Base-by-base conservation (phyloP, 2,797 vertebrate genomes). In the Ctenopoma multispine region DNA sequence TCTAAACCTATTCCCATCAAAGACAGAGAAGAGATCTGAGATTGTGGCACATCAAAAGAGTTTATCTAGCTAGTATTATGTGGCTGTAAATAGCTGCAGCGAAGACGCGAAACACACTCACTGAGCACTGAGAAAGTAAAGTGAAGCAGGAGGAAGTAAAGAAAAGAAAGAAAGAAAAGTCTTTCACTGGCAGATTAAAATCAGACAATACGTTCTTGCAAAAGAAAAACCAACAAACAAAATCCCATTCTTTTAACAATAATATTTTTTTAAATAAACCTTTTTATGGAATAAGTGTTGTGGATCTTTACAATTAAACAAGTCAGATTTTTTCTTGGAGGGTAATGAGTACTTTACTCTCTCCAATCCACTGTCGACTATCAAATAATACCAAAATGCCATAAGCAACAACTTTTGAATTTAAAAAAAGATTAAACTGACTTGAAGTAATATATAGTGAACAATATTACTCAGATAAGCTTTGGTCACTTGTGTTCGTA, bases 51-150 rank as follows among this genome's bases (percentile, higher is more conserved):
- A 83, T 92, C 89, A 93, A 92, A 92, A 88, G 87, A 90, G 81
- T 72, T 91, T 89, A 90, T 91, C 86, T 81, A 50, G 87, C 84
- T 20, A n/a, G 83, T 69, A 76, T 89, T 90, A 84, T 84, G 82
- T 72, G 86, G 80, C 91, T 87, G 93, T 92, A 93, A 92, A 81
- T 90, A 92, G 90, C 92, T 86, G 85, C 57, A 77, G 75, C 87
- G 38, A 79, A 92, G 87, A 92, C 78, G 69, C 11, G 44, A 70
- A 71, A 68, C 48, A 40, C 60, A 71, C 69, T 79, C 29, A 14
- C 49, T 18, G 70, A 75, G 68, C n/a, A 46, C 29, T 64, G 60
- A 78, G 46, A 58, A 69, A 77, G 53, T 15, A 69, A 64, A 81
- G 53, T 41, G 63, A 62, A 74, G 36, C 46, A n/a, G 24, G 54